Evolutionary conservation across 2,113 vertebrate genomes (phyloP).

Genomic region (Tamias sibiricus): DNA sequence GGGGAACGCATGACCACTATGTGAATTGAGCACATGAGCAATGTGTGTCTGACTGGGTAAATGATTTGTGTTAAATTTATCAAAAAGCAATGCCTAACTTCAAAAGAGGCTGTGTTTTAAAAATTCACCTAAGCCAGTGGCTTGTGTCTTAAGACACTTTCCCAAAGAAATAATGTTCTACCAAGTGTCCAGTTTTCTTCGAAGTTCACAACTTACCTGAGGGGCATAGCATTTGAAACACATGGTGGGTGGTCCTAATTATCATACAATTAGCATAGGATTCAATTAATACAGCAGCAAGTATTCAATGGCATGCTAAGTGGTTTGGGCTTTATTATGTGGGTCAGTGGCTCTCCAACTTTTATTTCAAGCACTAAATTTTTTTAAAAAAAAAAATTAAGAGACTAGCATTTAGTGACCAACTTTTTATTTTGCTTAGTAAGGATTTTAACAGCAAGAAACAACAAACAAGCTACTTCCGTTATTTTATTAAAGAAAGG

Average conservation of each 20-base stretch:
- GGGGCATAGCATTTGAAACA: not conserved
- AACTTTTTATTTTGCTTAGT: slow-evolving; percentile 71
- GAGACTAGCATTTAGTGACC: slow-evolving; percentile 40
- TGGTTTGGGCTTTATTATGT: not conserved
- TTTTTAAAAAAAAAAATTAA: not conserved
- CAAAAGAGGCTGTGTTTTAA: slow-evolving; percentile 15
- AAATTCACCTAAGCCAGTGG: slow-evolving; percentile 33
- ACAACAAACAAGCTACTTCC: slow-evolving; percentile 33
- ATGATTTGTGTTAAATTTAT: slow-evolving; percentile 12
- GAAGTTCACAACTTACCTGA: slow-evolving; percentile 47
- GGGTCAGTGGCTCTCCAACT: not conserved
- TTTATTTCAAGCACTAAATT: slow-evolving; percentile 32
- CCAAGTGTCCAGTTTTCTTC: not conserved
- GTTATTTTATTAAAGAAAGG: slow-evolving; percentile 33
- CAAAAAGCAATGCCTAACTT: not conserved
- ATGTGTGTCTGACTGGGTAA: rapidly evolving
- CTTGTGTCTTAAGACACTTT: slow-evolving; percentile 24
- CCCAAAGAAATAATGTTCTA: not conserved
- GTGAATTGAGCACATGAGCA: rapidly evolving
- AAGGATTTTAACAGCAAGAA: slow-evolving; percentile 60
- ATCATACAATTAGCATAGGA: slow-evolving; percentile 32
- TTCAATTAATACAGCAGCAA: not conserved
- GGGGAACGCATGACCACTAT: rapidly evolving
- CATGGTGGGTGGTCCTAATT: not conserved
- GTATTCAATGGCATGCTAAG: slow-evolving; percentile 11